Percentiles rank a stretch among this genome's conserved stretches.
Conservation (phyloP, 92 coral and sea anemone genomes). For the Epizoanthus scotinus region DNA sequence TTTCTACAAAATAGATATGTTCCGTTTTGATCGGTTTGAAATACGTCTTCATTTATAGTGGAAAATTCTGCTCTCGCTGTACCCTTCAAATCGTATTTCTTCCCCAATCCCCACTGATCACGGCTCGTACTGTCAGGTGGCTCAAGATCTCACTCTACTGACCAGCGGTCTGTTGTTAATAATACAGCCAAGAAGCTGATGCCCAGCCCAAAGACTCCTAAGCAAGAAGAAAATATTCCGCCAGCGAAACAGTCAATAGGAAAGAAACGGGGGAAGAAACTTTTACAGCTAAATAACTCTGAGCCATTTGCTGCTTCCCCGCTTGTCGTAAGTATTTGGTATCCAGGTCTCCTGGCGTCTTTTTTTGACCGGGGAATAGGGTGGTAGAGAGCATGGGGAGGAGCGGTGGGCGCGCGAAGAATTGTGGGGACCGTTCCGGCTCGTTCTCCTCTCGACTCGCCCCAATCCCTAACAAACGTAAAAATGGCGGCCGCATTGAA, state of each 20-base stretch:
- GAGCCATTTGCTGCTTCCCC: constrained; percentile 36
- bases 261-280: constrained; percentile 7
- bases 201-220: constrained; percentile 33
- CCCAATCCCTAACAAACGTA: too few relatives aligned
- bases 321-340: constrained; percentile 11
- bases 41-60: too few relatives aligned
- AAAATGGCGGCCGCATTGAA: too few relatives aligned
- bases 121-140: constrained; percentile 18
- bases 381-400: too few relatives aligned
- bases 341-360: too few relatives aligned
- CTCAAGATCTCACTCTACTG: constrained; percentile 11
- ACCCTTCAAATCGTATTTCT: background rate
- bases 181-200: constrained; percentile 46
- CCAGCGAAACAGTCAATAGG: constrained; percentile 16
- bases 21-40: too few relatives aligned
- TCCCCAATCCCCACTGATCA: constrained; percentile 24
- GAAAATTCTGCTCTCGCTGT: too few relatives aligned
- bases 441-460: too few relatives aligned
- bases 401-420: too few relatives aligned
- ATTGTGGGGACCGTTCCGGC: too few relatives aligned
- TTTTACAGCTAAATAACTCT: background rate
- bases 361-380: too few relatives aligned
- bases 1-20: too few relatives aligned
- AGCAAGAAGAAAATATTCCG: constrained; percentile 22
- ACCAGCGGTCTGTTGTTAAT: constrained; percentile 20